phyloP scores from a whole-genome alignment of 1,140 invertebrate species.

The Sinella curviseta region DNA sequence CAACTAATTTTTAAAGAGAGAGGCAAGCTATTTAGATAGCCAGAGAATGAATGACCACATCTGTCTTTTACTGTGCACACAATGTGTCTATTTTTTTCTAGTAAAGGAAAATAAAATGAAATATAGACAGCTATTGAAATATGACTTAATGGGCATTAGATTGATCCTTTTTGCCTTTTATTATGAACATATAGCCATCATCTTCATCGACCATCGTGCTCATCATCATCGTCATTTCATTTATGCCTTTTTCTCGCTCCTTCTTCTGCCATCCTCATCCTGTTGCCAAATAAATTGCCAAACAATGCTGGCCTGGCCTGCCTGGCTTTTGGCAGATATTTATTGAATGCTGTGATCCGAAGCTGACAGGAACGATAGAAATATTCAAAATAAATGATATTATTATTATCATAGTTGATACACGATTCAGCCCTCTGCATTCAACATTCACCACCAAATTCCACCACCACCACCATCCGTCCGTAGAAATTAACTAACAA shows the following conservation, averaged over 20 bases:
- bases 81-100: background rate
- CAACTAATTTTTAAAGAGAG: too few relatives aligned
- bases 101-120: background rate
- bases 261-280: background rate
- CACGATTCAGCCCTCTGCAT: too few relatives aligned
- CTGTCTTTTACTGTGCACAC: background rate
- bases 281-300: background rate
- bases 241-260: background rate
- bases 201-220: background rate
- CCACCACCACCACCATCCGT: too few relatives aligned
- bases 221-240: background rate
- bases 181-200: background rate
- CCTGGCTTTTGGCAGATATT: conserved; percentile 7
- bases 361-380: background rate
- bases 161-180: background rate
- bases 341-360: conserved; percentile 11
- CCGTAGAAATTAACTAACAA: background rate
- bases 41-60: background rate
- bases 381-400: background rate
- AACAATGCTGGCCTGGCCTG: too few relatives aligned
- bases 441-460: too few relatives aligned
- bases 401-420: background rate
- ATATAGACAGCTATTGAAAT: background rate
- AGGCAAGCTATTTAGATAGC: too few relatives aligned
- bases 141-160: background rate